Evolutionary conservation across 64 coral and sea anemone species (phyloP).

Genomic region (Anthopleura sola): DNA sequence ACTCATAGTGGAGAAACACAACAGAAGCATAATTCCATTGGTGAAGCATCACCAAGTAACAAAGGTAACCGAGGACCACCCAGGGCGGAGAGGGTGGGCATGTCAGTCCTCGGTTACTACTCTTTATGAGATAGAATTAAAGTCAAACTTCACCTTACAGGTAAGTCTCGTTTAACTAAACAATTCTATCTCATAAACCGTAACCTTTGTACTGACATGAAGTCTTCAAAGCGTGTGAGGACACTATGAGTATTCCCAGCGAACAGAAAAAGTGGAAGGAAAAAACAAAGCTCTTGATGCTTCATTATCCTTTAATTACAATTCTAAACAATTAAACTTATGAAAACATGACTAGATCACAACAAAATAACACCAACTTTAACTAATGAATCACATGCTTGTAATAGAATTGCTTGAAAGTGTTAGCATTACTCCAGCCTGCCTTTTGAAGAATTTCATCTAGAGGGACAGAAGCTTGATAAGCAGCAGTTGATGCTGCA

Average conservation of each 20-base stretch:
- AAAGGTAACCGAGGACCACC: slow-evolving; percentile 18
- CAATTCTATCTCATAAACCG: too few species aligned
- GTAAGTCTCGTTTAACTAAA: too few species aligned
- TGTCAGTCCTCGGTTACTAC: slow-evolving; percentile 53
- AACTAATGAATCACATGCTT: slow-evolving; percentile 2
- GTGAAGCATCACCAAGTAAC: neutral
- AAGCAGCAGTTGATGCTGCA: slow-evolving; percentile 59
- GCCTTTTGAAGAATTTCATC: slow-evolving; percentile 67
- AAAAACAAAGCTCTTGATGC: too few species aligned
- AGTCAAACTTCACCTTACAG: neutral
- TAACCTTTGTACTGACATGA: too few species aligned
- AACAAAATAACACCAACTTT: too few species aligned
- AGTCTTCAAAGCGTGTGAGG: too few species aligned
- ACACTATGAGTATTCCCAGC: too few species aligned
- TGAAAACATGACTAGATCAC: too few species aligned
- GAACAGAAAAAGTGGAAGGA: too few species aligned
- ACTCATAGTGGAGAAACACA: slow-evolving; percentile 12
- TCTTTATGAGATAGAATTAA: slow-evolving; percentile 12
- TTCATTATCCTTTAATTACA: too few species aligned
- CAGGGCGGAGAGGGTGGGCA: slow-evolving; percentile 22
- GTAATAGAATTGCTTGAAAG: slow-evolving; percentile 63
- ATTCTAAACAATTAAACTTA: too few species aligned
- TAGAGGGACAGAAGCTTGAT: slow-evolving; percentile 31
- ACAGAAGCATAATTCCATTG: neutral
- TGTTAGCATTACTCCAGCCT: slow-evolving; percentile 69